These are phyloP conservation scores for Piprites chloris DNA, from an alignment of 2,113 vertebrate species.

Conservation along the genomic window DNA sequence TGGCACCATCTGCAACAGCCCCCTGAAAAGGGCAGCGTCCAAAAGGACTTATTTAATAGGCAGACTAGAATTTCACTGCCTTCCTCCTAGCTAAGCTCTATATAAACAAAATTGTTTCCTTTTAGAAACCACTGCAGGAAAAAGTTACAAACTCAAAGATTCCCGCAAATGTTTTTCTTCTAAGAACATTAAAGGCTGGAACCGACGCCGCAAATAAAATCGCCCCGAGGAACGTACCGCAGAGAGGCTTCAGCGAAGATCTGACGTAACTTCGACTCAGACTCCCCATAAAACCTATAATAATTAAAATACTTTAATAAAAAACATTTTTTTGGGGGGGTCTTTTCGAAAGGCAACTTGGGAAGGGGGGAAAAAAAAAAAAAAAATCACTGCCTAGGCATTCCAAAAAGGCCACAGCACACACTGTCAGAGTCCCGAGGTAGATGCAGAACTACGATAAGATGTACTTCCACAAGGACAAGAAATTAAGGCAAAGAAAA, in stretches of 20 bases:
- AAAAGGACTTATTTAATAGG: not conserved
- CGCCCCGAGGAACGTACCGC: conserved; percentile 71
- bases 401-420: not conserved
- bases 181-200: not conserved
- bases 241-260: conserved; percentile 90
- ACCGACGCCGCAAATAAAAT: not conserved
- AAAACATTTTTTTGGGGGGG: not conserved
- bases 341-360: not conserved
- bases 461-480: not conserved
- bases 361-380: no score
- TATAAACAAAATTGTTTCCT: not conserved
- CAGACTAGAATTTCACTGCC: conserved; percentile 2
- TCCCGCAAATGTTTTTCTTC: not conserved
- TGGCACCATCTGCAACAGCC: not conserved
- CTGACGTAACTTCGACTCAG: conserved; percentile 87
- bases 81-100: not conserved
- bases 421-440: not conserved
- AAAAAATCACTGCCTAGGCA: not conserved
- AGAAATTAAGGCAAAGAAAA: not conserved
- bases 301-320: conserved; percentile 1
- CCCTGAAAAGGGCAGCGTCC: not conserved
- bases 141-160: not conserved
- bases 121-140: not conserved
- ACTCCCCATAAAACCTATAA: conserved; percentile 93
- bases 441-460: not conserved